Evolutionary conservation across 2,797 vertebrate species (phyloP).

Genomic region (Lepidocolaptes lacrymiger): DNA sequence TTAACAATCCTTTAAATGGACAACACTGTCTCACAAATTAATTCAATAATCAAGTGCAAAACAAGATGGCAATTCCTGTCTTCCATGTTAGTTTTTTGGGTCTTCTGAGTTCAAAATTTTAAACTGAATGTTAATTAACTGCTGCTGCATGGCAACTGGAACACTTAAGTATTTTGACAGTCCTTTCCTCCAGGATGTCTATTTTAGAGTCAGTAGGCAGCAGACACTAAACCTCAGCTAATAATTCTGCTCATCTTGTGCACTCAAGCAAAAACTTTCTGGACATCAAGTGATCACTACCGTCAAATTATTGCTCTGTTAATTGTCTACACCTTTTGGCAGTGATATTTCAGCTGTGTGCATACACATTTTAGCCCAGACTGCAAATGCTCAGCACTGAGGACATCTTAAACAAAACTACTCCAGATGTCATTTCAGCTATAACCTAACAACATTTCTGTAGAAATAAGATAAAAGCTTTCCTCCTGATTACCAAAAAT

Average conservation of each 20-base stretch:
- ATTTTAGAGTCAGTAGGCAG: not conserved
- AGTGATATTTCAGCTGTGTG: not conserved
- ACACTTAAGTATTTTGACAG: not conserved
- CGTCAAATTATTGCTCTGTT: not conserved
- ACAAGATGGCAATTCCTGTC: not conserved
- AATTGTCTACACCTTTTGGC: not conserved
- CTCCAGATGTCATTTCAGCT: not conserved
- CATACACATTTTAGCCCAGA: not conserved
- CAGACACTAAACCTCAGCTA: not conserved
- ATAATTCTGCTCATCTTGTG: not conserved
- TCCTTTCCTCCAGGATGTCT: not conserved
- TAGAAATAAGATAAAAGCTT: not conserved
- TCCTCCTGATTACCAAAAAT: not conserved
- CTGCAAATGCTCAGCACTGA: not conserved
- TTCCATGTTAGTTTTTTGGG: not conserved
- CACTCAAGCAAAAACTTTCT: not conserved
- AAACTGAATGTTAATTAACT: not conserved
- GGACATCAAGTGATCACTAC: not conserved
- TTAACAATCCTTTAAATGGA: not conserved
- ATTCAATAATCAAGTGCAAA: not conserved
- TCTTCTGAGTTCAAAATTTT: not conserved
- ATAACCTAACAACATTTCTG: not conserved
- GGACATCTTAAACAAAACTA: not conserved
- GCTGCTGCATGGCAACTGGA: not conserved
- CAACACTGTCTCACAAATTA: not conserved